Percentiles rank a stretch among this genome's conserved stretches.
phyloP scores from a whole-genome alignment of 2,797 vertebrate species.

The Dendrocincla tyrannina region DNA sequence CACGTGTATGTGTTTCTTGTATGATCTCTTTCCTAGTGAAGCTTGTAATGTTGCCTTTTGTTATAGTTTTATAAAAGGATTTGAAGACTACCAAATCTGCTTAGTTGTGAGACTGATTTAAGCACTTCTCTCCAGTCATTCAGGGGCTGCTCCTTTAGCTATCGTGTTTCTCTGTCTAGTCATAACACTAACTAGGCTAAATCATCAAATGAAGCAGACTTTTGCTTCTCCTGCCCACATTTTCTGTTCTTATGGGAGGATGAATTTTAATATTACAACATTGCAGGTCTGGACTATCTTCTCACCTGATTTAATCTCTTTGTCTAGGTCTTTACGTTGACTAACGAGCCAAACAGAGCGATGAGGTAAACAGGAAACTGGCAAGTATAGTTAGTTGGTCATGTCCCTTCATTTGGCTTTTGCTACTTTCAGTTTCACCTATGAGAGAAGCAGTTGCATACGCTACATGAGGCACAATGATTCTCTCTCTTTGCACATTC shows the following conservation, averaged over 20 bases:
- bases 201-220: neutral
- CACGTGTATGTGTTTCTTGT: neutral
- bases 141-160: neutral
- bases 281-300: neutral
- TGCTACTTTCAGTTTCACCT: neutral
- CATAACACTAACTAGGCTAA: neutral
- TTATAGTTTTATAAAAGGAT: neutral
- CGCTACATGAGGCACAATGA: rapidly evolving
- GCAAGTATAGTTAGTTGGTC: neutral
- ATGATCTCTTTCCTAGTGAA: neutral
- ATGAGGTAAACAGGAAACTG: neutral
- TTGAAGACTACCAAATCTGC: neutral
- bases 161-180: neutral
- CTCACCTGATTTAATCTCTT: neutral
- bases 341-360: neutral
- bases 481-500: neutral
- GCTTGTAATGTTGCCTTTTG: neutral
- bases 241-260: neutral
- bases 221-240: neutral
- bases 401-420: rapidly evolving
- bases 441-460: neutral
- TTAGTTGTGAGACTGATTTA: neutral
- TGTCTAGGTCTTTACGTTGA: neutral
- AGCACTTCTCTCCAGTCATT: neutral
- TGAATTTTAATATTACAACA: neutral